A percentile compares a stretch with the other conserved stretches of the same genome.
These are phyloP conservation scores for Odontamblyopus rebecca DNA, from an alignment of 2,797 vertebrate species.

Conservation along the genomic window DNA sequence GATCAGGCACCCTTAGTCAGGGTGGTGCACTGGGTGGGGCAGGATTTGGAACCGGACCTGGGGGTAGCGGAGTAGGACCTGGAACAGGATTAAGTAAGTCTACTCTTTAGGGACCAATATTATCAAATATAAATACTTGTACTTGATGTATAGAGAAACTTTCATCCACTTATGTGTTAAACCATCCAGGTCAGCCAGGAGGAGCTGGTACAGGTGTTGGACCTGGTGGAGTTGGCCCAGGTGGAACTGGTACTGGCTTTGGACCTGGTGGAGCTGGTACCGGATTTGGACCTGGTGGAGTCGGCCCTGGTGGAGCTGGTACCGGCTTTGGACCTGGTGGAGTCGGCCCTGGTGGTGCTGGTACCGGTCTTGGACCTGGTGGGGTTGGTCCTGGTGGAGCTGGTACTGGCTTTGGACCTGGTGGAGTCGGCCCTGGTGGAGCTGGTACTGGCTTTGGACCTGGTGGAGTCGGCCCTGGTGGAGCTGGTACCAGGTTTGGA, in stretches of 20 bases:
- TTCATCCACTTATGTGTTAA: neutral
- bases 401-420: conserved; percentile 35
- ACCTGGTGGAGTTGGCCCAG: conserved; percentile 34
- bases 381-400: conserved; percentile 27
- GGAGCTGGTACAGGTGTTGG: conserved; percentile 30
- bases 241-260: conserved; percentile 19
- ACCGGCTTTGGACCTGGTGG: conserved; percentile 39
- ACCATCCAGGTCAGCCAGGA: conserved; percentile 52
- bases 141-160: too few relatives aligned
- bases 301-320: conserved; percentile 1
- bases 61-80: conserved; percentile 39
- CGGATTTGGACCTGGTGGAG: conserved; percentile 19
- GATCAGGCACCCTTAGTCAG: conserved; percentile 54
- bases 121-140: too few relatives aligned
- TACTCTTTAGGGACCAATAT: neutral
- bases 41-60: conserved; percentile 42
- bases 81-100: conserved; percentile 12
- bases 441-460: conserved; percentile 18
- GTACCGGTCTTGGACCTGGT: conserved; percentile 19
- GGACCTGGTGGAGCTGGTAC: too few relatives aligned
- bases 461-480: conserved; percentile 44
- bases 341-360: conserved; percentile 32
- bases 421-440: conserved; percentile 38
- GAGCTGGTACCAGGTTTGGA: conserved; percentile 1
- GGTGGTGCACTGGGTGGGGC: conserved; percentile 46